These are phyloP conservation scores for Sciurus carolinensis DNA, from an alignment of 2,797 vertebrate species.

Conservation along the genomic window DNA sequence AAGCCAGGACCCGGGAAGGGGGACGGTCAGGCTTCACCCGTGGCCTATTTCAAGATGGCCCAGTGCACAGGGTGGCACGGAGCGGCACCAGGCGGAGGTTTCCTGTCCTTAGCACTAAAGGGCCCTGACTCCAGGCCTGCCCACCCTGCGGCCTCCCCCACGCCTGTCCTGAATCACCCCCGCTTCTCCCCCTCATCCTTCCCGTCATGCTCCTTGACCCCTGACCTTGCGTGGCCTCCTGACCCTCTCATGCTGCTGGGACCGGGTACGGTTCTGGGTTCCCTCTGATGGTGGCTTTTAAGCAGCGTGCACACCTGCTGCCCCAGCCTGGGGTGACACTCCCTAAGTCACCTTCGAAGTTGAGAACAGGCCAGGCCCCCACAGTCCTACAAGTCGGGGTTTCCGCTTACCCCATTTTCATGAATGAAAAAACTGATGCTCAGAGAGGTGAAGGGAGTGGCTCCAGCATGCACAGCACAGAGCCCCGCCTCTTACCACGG, in stretches of 20 bases:
- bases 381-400: neutral
- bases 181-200: neutral
- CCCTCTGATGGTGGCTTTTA: neutral
- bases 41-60: neutral
- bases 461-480: neutral
- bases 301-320: fast-evolving
- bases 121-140: neutral
- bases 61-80: fast-evolving
- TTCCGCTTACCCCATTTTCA: neutral
- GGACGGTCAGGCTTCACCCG: neutral
- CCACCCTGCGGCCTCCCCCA: neutral
- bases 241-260: neutral
- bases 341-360: neutral
- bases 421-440: neutral
- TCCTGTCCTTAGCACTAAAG: neutral
- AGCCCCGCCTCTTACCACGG: neutral
- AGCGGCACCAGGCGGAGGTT: neutral
- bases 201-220: neutral
- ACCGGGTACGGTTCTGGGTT: neutral
- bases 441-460: neutral
- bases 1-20: neutral
- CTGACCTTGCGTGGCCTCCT: neutral
- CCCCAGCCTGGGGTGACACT: neutral
- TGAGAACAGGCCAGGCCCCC: neutral
- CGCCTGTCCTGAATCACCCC: too few species aligned